Conservation (phyloP, 2,113 vertebrate genomes). For the Anguilla japonica region DNA sequence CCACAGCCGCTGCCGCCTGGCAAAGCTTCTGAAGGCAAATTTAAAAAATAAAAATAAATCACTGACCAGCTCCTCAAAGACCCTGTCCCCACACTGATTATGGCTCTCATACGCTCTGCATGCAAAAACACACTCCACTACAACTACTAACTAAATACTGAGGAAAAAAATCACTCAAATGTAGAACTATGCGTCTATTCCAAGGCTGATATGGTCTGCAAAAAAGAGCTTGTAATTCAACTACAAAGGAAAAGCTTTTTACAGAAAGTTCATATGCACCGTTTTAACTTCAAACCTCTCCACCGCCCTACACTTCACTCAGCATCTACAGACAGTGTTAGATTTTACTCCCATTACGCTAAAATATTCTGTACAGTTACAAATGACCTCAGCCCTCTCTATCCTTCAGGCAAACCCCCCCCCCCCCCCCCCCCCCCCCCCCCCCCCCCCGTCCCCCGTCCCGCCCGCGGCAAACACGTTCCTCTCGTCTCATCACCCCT, state of each 20-base stretch:
- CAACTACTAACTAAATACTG: background rate
- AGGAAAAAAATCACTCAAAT: constrained; percentile 6
- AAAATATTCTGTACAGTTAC: background rate
- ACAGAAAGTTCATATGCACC: constrained; percentile 26
- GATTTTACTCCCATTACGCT: background rate
- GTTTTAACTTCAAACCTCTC: constrained; percentile 25
- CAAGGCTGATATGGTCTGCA: constrained; percentile 20
- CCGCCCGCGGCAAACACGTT: no score
- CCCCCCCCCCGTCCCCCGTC: no score
- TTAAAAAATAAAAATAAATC: background rate
- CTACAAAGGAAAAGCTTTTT: background rate
- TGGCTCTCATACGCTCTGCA: constrained; percentile 9
- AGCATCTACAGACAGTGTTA: background rate
- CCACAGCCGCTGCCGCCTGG: background rate
- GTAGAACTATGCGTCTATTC: background rate
- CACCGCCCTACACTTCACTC: constrained; percentile 23
- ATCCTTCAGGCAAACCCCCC: background rate
- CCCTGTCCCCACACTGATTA: background rate
- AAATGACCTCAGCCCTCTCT: background rate
- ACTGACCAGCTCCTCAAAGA: background rate
- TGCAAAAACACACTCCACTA: background rate
- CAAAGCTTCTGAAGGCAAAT: background rate
- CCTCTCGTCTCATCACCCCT: no score
- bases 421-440: no score
- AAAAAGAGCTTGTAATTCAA: background rate